Base-by-base conservation (phyloP, 2,113 vertebrate species). In the Seriola rivoliana region DNA sequence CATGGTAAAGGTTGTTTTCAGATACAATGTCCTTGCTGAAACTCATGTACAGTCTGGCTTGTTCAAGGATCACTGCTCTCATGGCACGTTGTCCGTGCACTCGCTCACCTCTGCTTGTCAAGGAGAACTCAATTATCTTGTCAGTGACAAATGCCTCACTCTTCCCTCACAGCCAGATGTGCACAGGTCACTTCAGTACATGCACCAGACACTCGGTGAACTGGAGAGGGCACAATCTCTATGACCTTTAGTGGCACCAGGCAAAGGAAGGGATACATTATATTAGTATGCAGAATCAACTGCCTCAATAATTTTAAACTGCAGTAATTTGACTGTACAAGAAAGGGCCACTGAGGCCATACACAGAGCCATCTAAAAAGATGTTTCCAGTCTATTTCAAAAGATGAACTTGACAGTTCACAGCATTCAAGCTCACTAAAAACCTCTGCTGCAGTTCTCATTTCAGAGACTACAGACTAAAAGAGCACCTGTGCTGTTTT, bases 141-240 rank as follows among this genome's bases (percentile, higher is more conserved):
- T 67, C 71, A 50, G 68, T 85, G 84, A 84, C 74, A 81, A 83
- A 85, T 80, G 78, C 57, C 63, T 82, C 80, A 29, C 68, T 76
- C 3, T 34, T 58, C 13, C 62, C 64, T 60, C 55, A 71, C 42
- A 63, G 50, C 14, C 65, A 62, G 59, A 57, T 54, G 70, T 44
- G 52, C 21, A 65, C 52, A 25, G 52, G 34, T 25, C 8, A 17
- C 16, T 66, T 21, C 34, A 65, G 40, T 23, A n/a, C 40, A 54
- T 10, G 32, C 8, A 58, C 0, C 54, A 42, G 64, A 59, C 50
- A 32, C 16, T 54, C 25, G 59, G 25, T 57, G 62, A 77, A 9
- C 80, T 50, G 63, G 36, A 80, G 11, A 84, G 42, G 46, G 5
- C 13, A 16, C 0, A 2, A 5, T 23, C 32, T 12, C 29, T 29